These are phyloP conservation scores for Hybognathus amarus DNA, from an alignment of 2,797 vertebrate genomes.

Conservation along the genomic window DNA sequence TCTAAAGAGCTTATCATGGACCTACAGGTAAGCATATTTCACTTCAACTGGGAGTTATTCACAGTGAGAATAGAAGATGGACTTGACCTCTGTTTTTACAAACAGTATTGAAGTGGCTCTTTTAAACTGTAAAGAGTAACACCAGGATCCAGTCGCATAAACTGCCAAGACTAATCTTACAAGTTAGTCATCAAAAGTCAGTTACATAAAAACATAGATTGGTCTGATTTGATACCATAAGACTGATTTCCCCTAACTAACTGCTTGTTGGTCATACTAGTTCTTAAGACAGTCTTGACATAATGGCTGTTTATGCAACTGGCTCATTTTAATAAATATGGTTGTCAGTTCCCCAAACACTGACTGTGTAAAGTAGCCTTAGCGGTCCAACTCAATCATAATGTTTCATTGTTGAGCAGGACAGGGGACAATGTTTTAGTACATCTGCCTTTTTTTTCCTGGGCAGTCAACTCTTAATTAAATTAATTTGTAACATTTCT, in stretches of 20 bases:
- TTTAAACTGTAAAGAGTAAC: neutral
- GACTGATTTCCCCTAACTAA: too few species aligned
- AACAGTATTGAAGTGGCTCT: neutral
- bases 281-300: neutral
- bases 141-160: neutral
- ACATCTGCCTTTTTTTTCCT: neutral
- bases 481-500: neutral
- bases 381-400: neutral
- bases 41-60: conserved; percentile 6
- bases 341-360: neutral
- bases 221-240: neutral
- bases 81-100: neutral
- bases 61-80: neutral
- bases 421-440: neutral
- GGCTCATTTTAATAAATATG: neutral
- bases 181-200: neutral
- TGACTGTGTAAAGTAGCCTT: neutral
- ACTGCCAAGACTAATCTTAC: neutral
- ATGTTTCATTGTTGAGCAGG: neutral
- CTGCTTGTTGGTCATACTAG: neutral
- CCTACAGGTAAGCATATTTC: conserved; percentile 71
- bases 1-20: conserved; percentile 78
- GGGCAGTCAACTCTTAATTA: neutral
- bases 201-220: neutral
- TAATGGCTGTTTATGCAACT: neutral